These are phyloP conservation scores for Natator depressus DNA, from an alignment of 2,113 vertebrate genomes.

Conservation along the genomic window DNA sequence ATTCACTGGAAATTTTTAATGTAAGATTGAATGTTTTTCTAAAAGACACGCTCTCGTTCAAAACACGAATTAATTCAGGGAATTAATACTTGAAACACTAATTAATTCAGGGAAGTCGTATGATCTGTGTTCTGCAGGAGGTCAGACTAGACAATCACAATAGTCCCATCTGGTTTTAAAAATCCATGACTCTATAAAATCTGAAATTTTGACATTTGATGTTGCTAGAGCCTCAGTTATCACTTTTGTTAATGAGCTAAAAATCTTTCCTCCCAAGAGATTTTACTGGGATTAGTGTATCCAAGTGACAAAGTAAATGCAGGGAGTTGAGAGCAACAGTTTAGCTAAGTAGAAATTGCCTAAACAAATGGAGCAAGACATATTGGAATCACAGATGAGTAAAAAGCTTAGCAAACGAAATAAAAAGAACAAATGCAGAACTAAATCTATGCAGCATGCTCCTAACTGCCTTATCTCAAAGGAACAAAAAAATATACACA, in stretches of 20 bases:
- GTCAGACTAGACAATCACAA: not conserved
- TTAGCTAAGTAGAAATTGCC: constrained; percentile 52
- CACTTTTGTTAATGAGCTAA: constrained; percentile 34
- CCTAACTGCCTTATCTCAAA: constrained; percentile 44
- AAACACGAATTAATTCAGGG: not conserved
- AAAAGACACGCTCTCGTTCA: too few relatives aligned
- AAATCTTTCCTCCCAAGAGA: constrained; percentile 43
- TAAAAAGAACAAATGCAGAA: constrained; percentile 29
- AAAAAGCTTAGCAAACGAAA: constrained; percentile 63
- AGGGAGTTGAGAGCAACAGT: constrained; percentile 44
- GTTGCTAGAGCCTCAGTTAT: constrained; percentile 24
- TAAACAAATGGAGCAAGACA: constrained; percentile 65
- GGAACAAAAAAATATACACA: not conserved
- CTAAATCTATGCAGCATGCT: constrained; percentile 19
- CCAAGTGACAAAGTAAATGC: constrained; percentile 35
- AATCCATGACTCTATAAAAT: not conserved
- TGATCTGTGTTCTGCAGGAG: not conserved
- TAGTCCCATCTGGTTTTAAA: not conserved
- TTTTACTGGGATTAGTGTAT: constrained; percentile 18
- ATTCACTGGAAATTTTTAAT: too few relatives aligned
- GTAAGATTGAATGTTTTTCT: too few relatives aligned
- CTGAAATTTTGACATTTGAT: constrained; percentile 15
- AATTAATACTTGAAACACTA: too few relatives aligned
- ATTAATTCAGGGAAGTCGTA: not conserved
- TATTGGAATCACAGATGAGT: constrained; percentile 58